A percentile compares a stretch with the other conserved stretches of the same genome.
These are phyloP conservation scores for Vannuccia rotundouncinata DNA, from an alignment of 2,888 invertebrate species.

Conservation along the genomic window DNA sequence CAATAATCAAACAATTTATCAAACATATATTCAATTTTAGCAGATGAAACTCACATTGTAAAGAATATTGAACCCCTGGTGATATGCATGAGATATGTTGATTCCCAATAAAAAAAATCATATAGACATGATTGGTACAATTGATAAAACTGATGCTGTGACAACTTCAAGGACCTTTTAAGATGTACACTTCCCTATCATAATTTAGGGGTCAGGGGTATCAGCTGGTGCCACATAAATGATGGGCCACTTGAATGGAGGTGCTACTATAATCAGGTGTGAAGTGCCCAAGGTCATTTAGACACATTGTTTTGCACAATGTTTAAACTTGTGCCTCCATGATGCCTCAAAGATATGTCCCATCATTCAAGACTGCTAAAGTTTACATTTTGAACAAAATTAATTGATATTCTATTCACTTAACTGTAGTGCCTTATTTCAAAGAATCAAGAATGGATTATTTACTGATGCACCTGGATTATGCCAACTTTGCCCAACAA, in stretches of 20 bases:
- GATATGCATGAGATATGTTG: no score
- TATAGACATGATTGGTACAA: no score
- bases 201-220: slow-evolving; percentile 22
- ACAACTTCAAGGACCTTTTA: background rate
- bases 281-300: background rate
- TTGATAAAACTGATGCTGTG: background rate
- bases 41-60: no score
- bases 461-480: background rate
- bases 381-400: background rate
- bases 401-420: background rate
- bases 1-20: no score
- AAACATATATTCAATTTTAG: no score
- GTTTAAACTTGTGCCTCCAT: slow-evolving; percentile 17
- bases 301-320: slow-evolving; percentile 25
- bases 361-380: background rate
- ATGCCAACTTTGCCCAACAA: slow-evolving; percentile 21
- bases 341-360: background rate
- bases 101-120: no score
- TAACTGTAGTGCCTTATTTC: background rate
- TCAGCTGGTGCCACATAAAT: slow-evolving; percentile 27
- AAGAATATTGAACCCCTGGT: no score
- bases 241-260: slow-evolving; percentile 2
- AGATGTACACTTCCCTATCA: no score
- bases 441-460: background rate
- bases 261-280: background rate